Percentiles rank a stretch among this genome's conserved stretches.
Conservation (phyloP, 2,113 vertebrate genomes). For the Sturnus vulgaris region DNA sequence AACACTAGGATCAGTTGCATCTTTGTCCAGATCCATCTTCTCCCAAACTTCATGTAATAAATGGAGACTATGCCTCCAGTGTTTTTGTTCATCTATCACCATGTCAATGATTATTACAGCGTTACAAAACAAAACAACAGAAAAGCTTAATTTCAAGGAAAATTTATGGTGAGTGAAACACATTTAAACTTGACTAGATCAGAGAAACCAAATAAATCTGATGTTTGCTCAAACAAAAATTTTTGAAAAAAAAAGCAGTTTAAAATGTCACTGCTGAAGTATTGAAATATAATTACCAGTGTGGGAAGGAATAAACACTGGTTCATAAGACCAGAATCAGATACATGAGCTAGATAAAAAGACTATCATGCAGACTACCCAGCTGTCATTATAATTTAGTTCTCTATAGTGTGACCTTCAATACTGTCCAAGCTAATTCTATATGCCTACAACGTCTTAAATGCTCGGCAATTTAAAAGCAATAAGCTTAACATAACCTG, state of each 20-base stretch:
- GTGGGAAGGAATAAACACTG: not conserved
- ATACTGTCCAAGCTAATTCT: not conserved
- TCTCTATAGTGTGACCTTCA: not conserved
- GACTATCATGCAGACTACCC: not conserved
- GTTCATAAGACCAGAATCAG: not conserved
- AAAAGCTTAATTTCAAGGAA: constrained; percentile 18
- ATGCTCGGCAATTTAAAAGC: not conserved
- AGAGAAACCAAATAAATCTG: not conserved
- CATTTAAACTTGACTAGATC: not conserved
- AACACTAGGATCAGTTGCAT: not conserved
- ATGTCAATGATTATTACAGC: not conserved
- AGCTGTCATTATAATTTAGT: not conserved
- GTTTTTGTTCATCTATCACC: not conserved
- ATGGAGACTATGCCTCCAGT: not conserved
- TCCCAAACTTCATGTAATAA: not conserved
- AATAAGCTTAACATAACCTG: constrained; percentile 2
- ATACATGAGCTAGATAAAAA: not conserved
- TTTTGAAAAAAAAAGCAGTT: not conserved
- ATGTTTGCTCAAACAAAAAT: not conserved
- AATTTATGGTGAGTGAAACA: not conserved
- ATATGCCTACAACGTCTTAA: not conserved
- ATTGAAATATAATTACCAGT: not conserved
- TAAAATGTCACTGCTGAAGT: not conserved
- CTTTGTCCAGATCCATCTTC: not conserved
- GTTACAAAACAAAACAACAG: not conserved